Evolutionary conservation across 2,797 vertebrate genomes (phyloP).

Genomic region (Labeo calbasu): DNA sequence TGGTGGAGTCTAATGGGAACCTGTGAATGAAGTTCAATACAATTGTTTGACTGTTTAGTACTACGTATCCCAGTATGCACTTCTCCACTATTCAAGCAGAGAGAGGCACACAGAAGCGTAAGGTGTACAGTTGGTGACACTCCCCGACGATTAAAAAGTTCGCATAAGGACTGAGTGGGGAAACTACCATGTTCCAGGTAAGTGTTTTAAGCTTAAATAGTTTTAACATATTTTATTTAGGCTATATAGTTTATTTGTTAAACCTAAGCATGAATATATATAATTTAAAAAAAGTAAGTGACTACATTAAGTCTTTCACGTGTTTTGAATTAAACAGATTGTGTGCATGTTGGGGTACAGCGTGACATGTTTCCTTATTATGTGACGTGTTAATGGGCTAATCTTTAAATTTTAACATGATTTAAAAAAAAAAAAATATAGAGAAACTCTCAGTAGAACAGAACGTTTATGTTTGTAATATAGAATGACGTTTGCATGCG

Average conservation of each 20-base stretch:
- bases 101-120: slow-evolving; percentile 46
- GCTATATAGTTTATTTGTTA: background rate
- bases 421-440: background rate
- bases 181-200: slow-evolving; percentile 35
- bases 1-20: slow-evolving; percentile 60
- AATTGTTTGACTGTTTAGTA: slow-evolving; percentile 50
- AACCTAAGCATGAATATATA: background rate
- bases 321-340: slow-evolving; percentile 13
- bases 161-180: background rate
- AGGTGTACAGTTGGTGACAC: slow-evolving; percentile 58
- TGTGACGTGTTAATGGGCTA: background rate
- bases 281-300: background rate
- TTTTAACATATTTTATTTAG: background rate
- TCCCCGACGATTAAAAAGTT: slow-evolving; percentile 51
- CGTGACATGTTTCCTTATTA: background rate
- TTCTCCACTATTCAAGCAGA: slow-evolving; percentile 51
- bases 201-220: background rate
- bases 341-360: background rate
- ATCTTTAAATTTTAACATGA: background rate
- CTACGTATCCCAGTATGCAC: slow-evolving; percentile 72
- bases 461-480: background rate
- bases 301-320: background rate
- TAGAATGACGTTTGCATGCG: background rate
- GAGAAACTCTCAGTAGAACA: background rate
- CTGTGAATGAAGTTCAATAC: slow-evolving; percentile 34